A percentile compares a stretch with the other conserved stretches of the same genome.
Evolutionary conservation across 2,113 vertebrate species (phyloP).

Genomic region (Crotophaga sulcirostris): DNA sequence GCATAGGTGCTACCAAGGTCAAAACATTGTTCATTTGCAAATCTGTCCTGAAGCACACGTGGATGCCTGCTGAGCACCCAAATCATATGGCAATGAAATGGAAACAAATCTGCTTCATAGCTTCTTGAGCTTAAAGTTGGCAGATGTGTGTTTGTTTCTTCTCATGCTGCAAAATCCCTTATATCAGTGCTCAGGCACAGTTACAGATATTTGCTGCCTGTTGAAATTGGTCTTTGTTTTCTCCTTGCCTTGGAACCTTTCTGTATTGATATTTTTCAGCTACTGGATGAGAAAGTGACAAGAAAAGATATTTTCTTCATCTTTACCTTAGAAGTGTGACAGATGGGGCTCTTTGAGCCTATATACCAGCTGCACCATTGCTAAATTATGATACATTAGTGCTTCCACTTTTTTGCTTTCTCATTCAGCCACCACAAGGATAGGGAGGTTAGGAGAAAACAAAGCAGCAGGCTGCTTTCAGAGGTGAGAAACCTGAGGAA

Average conservation of each 20-base stretch:
- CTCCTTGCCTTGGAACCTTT: neutral
- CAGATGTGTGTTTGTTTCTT: slow-evolving; percentile 4
- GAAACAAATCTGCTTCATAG: slow-evolving; percentile 47
- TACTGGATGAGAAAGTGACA: neutral
- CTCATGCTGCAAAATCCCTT: neutral
- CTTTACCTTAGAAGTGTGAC: neutral
- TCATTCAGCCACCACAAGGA: neutral
- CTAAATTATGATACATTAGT: slow-evolving; percentile 28
- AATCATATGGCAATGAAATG: slow-evolving; percentile 27
- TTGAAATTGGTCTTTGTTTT: slow-evolving; percentile 17
- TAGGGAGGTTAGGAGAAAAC: neutral
- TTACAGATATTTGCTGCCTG: neutral
- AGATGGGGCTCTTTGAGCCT: neutral
- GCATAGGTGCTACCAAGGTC: slow-evolving; percentile 2
- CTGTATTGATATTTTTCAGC: neutral
- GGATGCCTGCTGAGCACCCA: neutral
- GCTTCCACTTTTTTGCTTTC: neutral
- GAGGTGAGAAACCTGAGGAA: neutral
- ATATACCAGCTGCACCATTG: neutral
- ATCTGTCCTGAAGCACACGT: neutral
- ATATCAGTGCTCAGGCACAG: neutral
- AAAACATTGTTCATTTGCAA: neutral
- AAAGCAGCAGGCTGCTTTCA: neutral
- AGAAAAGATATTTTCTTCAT: neutral
- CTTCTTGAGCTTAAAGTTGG: neutral